phyloP scores from a whole-genome alignment of 2,113 vertebrate species.

The Emydura subglobosa region DNA sequence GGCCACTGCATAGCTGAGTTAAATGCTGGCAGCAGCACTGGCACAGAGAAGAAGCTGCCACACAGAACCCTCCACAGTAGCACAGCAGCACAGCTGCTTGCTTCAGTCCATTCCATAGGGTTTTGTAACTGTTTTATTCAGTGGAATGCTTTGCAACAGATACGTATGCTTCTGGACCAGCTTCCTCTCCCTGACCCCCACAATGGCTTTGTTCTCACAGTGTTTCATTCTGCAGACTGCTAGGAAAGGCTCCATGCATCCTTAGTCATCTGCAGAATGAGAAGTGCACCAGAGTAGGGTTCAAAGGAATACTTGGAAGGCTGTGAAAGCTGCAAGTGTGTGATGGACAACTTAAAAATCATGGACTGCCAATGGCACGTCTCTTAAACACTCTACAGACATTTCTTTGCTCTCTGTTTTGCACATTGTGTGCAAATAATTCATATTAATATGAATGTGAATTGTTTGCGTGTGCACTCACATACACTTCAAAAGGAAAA shows the following conservation, averaged over 20 bases:
- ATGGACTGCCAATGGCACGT: constrained; percentile 63
- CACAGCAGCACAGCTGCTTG: neutral
- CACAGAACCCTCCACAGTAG: constrained; percentile 3
- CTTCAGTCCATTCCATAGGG: neutral
- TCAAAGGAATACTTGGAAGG: neutral
- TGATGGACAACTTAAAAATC: constrained; percentile 47
- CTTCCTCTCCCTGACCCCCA: neutral
- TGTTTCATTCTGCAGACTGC: neutral
- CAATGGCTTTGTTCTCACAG: neutral
- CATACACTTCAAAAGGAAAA: constrained; percentile 30
- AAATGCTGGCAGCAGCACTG: constrained; percentile 60
- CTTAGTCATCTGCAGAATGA: constrained; percentile 5
- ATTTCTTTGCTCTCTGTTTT: constrained; percentile 59
- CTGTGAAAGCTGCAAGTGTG: neutral
- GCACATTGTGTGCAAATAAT: constrained; percentile 63
- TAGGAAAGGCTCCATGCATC: neutral
- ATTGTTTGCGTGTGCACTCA: constrained; percentile 45
- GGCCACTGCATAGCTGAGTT: constrained; percentile 65
- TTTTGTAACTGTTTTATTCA: neutral
- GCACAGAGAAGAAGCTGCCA: neutral
- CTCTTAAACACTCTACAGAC: constrained; percentile 56
- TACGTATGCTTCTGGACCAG: neutral
- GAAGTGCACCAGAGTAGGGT: accelerated
- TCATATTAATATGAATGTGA: constrained; percentile 59
- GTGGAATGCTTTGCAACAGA: neutral